Evolutionary conservation across 1,140 invertebrate genomes (phyloP).

Genomic region (Vanessa atalanta): DNA sequence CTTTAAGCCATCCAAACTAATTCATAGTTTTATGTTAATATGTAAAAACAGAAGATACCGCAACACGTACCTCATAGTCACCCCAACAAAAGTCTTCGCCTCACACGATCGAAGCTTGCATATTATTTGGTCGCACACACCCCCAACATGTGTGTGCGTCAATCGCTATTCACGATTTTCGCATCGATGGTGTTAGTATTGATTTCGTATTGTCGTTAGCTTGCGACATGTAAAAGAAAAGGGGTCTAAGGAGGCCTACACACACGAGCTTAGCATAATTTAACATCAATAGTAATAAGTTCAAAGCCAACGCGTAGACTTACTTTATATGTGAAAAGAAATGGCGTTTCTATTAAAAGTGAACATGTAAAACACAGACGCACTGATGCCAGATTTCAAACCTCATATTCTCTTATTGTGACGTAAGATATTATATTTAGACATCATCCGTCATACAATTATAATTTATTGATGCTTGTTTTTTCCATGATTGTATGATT

Average conservation of each 20-base stretch:
- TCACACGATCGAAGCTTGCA: conserved; percentile 68
- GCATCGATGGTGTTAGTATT: conserved; percentile 79
- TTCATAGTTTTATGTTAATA: background rate
- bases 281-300: background rate
- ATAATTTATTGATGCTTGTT: background rate
- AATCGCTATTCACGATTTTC: conserved; percentile 76
- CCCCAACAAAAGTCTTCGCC: conserved; percentile 63
- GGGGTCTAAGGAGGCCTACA: conserved; percentile 61
- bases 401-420: too few species aligned
- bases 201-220: conserved; percentile 80
- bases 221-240: conserved; percentile 78
- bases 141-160: conserved; percentile 53
- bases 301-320: too few species aligned
- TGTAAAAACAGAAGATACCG: background rate
- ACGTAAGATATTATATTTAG: too few species aligned
- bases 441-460: too few species aligned
- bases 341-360: background rate
- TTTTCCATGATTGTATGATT: background rate
- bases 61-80: conserved; percentile 39
- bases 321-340: background rate
- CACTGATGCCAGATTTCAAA: too few species aligned
- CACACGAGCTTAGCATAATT: conserved; percentile 32
- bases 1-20: too few species aligned
- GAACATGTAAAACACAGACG: too few species aligned
- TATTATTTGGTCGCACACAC: conserved; percentile 71